Base-by-base conservation (phyloP, 2,113 vertebrate species). In the Pangasianodon hypophthalmus region DNA sequence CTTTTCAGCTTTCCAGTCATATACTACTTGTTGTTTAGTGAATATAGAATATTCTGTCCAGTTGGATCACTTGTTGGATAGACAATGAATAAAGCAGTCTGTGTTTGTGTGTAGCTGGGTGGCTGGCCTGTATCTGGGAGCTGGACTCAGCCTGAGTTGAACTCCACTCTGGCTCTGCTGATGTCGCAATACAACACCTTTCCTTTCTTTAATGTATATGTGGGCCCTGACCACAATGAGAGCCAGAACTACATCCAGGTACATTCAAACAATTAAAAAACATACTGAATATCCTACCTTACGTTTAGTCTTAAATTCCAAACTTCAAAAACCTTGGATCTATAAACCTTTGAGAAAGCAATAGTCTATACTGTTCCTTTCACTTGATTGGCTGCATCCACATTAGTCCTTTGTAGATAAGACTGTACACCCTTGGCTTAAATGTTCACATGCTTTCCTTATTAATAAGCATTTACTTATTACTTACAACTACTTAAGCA, bases 141-240 rank as follows among this genome's bases (percentile, higher is more conserved):
- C 52, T 95, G 94, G 95, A 96, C 96, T 91, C 85, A 87, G 73
- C 94, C 94, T 0, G 96, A 97, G 89, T 97, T 99, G 91, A 99
- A 98, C 95, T 91, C 94, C 92, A 98, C 97, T 46, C 96, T 99
- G 91, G 94, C 92, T 85, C 90, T 95, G 62, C 93, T 99, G 79
- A 98, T 99, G 98, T 96, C 95, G 90, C 96, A 95, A 87, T 98
- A 97, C 48, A 94, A 85, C 89, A 96, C 97, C 26, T 99, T 98
- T 89, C 97, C 98, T 0, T 98, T 99, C 95, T 99, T 99, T 94
- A 97, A 90, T 92, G 94, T 97, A 67, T 94, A 93, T 19, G 94
- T 98, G 87, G 95, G 94, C 71, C 96, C 94, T 91, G 95, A 94
- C 92, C 95, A 95, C 1, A 95, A 94, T 86, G 90, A 92, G 64